phyloP scores from a whole-genome alignment of 2,113 vertebrate genomes.

The Erpornis zantholeuca region DNA sequence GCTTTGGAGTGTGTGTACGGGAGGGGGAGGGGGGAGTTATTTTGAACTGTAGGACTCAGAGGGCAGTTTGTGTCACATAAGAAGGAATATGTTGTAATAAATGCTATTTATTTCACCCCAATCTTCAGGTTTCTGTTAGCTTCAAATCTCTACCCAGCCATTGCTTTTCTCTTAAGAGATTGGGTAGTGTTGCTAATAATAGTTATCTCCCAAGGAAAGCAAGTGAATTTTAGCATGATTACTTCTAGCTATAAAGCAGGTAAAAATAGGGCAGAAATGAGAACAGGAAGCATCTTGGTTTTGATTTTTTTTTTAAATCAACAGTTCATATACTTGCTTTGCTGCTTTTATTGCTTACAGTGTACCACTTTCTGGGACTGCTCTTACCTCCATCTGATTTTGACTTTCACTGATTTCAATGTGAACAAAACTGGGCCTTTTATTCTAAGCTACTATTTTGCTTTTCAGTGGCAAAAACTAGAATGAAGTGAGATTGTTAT shows the following conservation, averaged over 20 bases:
- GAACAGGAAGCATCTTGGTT: neutral
- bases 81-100: slow-evolving; percentile 55
- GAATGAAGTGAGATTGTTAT: neutral
- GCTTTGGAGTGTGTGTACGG: slow-evolving; percentile 24
- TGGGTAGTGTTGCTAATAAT: slow-evolving; percentile 31
- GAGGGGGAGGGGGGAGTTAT: neutral
- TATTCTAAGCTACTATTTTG: neutral
- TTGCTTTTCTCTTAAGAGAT: slow-evolving; percentile 23
- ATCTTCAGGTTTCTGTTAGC: slow-evolving; percentile 46
- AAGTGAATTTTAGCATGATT: neutral
- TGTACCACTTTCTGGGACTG: neutral
- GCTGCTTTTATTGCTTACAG: neutral
- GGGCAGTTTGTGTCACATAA: neutral
- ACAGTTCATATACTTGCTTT: neutral
- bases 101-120: slow-evolving; percentile 42
- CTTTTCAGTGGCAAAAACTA: neutral
- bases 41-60: slow-evolving; percentile 4
- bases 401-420: neutral
- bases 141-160: slow-evolving; percentile 26
- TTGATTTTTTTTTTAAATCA: neutral
- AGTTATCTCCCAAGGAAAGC: neutral
- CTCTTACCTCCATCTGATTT: neutral
- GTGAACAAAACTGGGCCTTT: slow-evolving; percentile 7
- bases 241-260: neutral
- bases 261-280: slow-evolving; percentile 35